Evolutionary conservation across 2,113 vertebrate species (phyloP).

Genomic region (Ibidorhyncha struthersii): DNA sequence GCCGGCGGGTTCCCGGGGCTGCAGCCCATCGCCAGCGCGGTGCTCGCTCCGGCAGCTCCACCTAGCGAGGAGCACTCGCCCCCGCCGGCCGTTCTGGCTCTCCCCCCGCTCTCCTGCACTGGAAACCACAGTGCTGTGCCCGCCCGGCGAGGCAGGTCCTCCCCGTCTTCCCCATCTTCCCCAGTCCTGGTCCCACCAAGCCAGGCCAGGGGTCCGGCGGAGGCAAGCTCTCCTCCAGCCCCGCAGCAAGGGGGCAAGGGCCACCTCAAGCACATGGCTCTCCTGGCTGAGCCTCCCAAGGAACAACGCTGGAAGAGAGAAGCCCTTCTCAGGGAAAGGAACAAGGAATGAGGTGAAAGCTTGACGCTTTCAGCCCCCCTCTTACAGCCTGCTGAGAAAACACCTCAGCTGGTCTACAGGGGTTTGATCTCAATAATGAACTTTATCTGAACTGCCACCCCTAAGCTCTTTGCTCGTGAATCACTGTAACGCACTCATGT

Average conservation of each 20-base stretch:
- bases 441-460: neutral
- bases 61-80: constrained; percentile 42
- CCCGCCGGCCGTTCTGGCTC: rapidly evolving
- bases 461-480: neutral
- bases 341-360: neutral
- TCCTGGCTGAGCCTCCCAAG: neutral
- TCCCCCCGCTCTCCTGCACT: neutral
- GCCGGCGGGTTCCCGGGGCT: neutral
- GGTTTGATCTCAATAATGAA: neutral
- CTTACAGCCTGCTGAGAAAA: neutral
- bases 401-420: neutral
- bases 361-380: neutral
- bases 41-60: constrained; percentile 64
- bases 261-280: neutral
- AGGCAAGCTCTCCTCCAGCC: neutral
- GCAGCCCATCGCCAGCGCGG: neutral
- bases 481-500: rapidly evolving
- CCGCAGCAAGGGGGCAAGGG: neutral
- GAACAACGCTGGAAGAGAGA: neutral
- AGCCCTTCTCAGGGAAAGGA: neutral
- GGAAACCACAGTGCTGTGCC: neutral
- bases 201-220: neutral
- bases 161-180: neutral
- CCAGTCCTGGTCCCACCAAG: neutral
- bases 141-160: neutral